Percentiles rank a stretch among this genome's conserved stretches.
These are phyloP conservation scores for Drosophila subpulchrella DNA, from an alignment of 1,140 invertebrate species.

Conservation along the genomic window DNA sequence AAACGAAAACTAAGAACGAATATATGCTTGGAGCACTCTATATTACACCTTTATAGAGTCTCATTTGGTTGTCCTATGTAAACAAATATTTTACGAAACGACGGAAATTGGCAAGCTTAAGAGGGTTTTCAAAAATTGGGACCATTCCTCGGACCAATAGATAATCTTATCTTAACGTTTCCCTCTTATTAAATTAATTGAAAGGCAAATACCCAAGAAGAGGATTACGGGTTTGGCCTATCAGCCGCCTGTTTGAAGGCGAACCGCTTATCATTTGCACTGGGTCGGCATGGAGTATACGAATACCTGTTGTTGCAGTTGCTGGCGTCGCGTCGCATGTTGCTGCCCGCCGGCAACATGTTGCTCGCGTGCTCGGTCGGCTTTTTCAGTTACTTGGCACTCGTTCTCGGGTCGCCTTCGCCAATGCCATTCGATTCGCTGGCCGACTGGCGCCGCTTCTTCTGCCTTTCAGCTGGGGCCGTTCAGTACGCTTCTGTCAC, in stretches of 20 bases:
- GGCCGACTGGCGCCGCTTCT: constrained; percentile 36
- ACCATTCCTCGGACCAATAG: constrained; percentile 28
- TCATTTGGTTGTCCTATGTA: too few species aligned
- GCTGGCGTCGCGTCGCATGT: constrained; percentile 13
- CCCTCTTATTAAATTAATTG: constrained; percentile 73
- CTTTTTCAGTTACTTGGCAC: neutral
- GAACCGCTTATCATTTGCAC: constrained; percentile 40
- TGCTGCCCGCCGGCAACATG: constrained; percentile 24
- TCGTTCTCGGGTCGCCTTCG: constrained; percentile 15
- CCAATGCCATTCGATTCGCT: constrained; percentile 25
- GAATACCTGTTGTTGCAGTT: constrained; percentile 54
- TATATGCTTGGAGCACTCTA: too few species aligned
- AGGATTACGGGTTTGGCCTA: constrained; percentile 45
- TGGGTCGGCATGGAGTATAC: constrained; percentile 17
- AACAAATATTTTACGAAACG: too few species aligned
- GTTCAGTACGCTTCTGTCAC: constrained; percentile 68
- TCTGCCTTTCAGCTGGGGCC: constrained; percentile 29
- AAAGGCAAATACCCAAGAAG: constrained; percentile 37
- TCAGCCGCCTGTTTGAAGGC: constrained; percentile 22
- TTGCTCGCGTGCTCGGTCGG: constrained; percentile 5
- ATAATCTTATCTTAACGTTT: constrained; percentile 48
- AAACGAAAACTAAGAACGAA: too few species aligned
- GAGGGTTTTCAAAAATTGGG: too few species aligned
- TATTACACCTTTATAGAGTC: too few species aligned
- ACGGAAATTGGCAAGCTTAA: too few species aligned